These are phyloP conservation scores for Hermatobates lingyangjiaoensis DNA, from an alignment of 1,140 invertebrate genomes.

Conservation along the genomic window DNA sequence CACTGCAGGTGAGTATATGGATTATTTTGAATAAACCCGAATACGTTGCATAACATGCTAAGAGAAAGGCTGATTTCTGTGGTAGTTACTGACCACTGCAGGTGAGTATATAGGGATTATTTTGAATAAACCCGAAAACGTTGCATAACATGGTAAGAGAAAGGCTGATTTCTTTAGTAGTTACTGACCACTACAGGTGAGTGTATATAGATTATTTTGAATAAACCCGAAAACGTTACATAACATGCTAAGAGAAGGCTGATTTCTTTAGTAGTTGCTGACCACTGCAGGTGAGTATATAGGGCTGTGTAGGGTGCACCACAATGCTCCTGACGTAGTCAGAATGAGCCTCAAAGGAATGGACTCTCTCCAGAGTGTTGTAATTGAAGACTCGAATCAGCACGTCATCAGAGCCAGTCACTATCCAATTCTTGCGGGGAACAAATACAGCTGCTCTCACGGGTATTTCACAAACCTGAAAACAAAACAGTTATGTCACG, in stretches of 20 bases:
- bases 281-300: slow-evolving; percentile 92
- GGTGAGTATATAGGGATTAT: too few relatives aligned
- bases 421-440: slow-evolving; percentile 93
- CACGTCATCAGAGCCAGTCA: slow-evolving; percentile 94
- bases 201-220: too few relatives aligned
- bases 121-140: too few relatives aligned
- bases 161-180: too few relatives aligned
- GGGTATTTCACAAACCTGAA: slow-evolving; percentile 79
- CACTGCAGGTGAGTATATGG: too few relatives aligned
- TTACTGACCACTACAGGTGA: too few relatives aligned
- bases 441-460: slow-evolving; percentile 92
- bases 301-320: slow-evolving; percentile 93
- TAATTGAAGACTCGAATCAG: slow-evolving; percentile 95
- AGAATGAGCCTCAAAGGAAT: slow-evolving; percentile 94
- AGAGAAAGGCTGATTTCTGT: too few relatives aligned
- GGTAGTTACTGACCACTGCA: too few relatives aligned
- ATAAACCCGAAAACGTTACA: background rate
- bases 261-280: slow-evolving; percentile 21
- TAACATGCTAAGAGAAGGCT: background rate
- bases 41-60: too few relatives aligned
- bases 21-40: too few relatives aligned
- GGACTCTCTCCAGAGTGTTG: slow-evolving; percentile 89
- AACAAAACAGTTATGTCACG: slow-evolving; percentile 16
- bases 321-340: slow-evolving; percentile 94
- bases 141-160: too few relatives aligned